Conservation (phyloP, 2,113 vertebrate genomes). For the Zapornia atra region DNA sequence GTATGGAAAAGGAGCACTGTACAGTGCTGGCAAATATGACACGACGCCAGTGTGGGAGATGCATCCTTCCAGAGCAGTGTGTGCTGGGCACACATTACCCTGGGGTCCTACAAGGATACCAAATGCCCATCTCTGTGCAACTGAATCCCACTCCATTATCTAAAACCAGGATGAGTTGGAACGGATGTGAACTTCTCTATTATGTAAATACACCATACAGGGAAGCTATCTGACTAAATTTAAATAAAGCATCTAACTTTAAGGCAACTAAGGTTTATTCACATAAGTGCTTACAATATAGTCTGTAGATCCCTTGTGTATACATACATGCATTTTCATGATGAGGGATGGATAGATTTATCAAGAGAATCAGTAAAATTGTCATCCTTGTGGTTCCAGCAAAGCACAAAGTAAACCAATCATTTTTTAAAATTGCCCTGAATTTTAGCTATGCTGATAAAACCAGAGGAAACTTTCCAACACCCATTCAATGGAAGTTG, state of each 20-base stretch:
- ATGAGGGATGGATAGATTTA: neutral
- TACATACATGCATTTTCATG: neutral
- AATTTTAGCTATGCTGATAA: neutral
- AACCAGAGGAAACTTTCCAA: neutral
- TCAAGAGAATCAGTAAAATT: neutral
- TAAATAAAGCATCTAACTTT: neutral
- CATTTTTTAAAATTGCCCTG: neutral
- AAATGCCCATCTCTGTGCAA: neutral
- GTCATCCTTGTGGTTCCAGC: neutral
- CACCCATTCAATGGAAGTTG: neutral
- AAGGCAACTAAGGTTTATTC: neutral
- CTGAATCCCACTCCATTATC: neutral
- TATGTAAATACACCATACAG: neutral
- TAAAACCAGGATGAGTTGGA: neutral
- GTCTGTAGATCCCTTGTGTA: neutral
- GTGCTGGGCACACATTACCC: neutral
- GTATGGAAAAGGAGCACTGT: neutral
- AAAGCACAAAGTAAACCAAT: neutral
- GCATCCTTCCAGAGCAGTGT: neutral
- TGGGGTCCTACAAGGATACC: neutral
- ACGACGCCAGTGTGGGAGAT: neutral
- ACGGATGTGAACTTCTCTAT: neutral
- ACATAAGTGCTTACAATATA: neutral
- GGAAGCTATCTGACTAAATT: neutral
- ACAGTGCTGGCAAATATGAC: neutral